Percentiles rank a stretch among this genome's conserved stretches.
Evolutionary conservation across 2,888 invertebrate genomes (phyloP).

Genomic region (Limnephilus auricula): DNA sequence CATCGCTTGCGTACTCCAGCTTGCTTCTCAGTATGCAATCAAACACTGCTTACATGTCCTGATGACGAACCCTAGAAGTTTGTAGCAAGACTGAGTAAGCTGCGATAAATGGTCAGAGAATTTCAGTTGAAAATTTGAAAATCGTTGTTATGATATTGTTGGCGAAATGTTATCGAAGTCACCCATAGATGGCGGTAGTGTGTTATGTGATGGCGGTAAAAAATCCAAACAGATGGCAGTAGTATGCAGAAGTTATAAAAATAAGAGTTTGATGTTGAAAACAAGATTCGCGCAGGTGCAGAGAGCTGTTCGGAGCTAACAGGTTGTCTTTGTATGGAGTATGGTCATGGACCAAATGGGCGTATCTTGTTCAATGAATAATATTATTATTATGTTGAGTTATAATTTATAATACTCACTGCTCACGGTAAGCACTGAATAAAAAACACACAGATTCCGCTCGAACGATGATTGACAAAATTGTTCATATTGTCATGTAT

Average conservation of each 20-base stretch:
- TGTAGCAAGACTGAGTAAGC: too few species aligned
- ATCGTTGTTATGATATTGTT: too few species aligned
- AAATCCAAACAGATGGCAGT: conserved; percentile 20
- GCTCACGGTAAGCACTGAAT: not conserved
- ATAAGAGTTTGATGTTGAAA: not conserved
- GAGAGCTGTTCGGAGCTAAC: conserved; percentile 18
- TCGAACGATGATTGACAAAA: conserved; percentile 12
- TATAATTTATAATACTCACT: not conserved
- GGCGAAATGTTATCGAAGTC: too few species aligned
- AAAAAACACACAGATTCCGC: not conserved
- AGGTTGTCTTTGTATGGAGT: conserved; percentile 15
- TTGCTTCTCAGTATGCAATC: too few species aligned
- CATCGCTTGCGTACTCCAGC: too few species aligned
- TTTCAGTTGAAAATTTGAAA: too few species aligned
- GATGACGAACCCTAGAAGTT: too few species aligned
- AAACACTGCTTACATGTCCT: too few species aligned
- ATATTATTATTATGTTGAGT: not conserved
- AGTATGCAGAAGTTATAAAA: not conserved
- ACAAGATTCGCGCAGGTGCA: conserved; percentile 31
- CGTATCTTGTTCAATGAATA: conserved; percentile 38
- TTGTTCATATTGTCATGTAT: not conserved
- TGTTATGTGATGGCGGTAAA: too few species aligned
- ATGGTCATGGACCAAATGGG: conserved; percentile 23
- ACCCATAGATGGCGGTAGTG: too few species aligned
- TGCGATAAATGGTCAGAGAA: too few species aligned